These are phyloP conservation scores for Danaus melanippus DNA, from an alignment of 1,140 invertebrate species.

Conservation along the genomic window DNA sequence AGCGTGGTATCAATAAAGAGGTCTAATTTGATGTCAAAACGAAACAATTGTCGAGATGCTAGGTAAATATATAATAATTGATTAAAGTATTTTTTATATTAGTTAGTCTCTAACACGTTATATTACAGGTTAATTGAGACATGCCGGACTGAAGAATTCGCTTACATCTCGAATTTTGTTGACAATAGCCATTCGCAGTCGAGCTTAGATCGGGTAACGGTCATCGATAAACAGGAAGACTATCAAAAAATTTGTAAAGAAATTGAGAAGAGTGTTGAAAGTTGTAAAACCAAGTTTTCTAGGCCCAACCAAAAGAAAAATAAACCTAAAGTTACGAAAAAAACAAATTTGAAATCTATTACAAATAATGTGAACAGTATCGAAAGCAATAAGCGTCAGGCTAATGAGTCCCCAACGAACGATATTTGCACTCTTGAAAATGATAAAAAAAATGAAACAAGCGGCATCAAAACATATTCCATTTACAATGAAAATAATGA, in stretches of 20 bases:
- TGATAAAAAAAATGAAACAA: too few relatives aligned
- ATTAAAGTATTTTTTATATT: conserved; percentile 4
- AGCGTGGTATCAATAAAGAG: conserved; percentile 30
- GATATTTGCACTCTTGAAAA: too few relatives aligned
- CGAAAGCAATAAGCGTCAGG: too few relatives aligned
- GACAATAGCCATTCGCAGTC: conserved; percentile 40
- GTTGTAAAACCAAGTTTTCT: background rate
- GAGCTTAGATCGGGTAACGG: conserved; percentile 52
- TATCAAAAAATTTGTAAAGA: conserved; percentile 8
- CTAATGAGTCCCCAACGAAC: too few relatives aligned
- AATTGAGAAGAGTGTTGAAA: background rate
- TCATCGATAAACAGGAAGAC: conserved; percentile 46
- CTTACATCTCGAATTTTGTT: conserved; percentile 46
- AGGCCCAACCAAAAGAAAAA: background rate
- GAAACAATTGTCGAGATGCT: conserved; percentile 30
- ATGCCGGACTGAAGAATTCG: conserved; percentile 51
- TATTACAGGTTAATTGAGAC: conserved; percentile 50
- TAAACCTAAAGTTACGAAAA: background rate
- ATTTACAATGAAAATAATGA: too few relatives aligned
- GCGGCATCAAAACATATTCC: too few relatives aligned
- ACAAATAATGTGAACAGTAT: too few relatives aligned
- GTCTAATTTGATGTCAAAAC: background rate
- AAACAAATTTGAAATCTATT: too few relatives aligned
- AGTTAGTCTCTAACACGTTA: conserved; percentile 10
- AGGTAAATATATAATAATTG: conserved; percentile 25